Evolutionary conservation across 1,140 invertebrate species (phyloP), one percentile per base, ranked within the genome.

Genomic region (Zaprionus africanus): DNA sequence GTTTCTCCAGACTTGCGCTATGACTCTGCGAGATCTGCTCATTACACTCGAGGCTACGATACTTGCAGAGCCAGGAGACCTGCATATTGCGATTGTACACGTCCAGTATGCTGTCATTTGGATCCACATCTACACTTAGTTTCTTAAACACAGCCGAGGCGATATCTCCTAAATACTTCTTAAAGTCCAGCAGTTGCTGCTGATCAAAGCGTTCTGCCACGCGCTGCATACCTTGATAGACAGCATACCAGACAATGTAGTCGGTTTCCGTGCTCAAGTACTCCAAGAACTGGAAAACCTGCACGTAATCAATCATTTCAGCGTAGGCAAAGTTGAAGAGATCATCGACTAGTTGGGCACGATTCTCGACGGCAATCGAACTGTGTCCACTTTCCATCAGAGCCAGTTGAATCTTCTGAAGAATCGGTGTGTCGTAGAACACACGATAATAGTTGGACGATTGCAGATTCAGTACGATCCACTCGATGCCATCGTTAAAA

Each of bases 291-390:
- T 93, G 62, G 2, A 96, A 87, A 1, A 95, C 92, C 1, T 94
- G 74, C 0, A 78, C 72, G 49, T 95, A 95, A 19, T 93, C 57
- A 19, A 96, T 70, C 17, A 94, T 87, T 31, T 93, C 94, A 56
- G 93, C 94, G 46, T 93, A 92, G 0, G 95, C 95, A 53, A 97
- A 93, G 75, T 95, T 95, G 61, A 96, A 95, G 2, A 95, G 93
- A 91, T 98, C 97, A 79, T 97, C 96, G 1, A 98, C 91, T 1
- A 97, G 92, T 82, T 97, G 96, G 0, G 96, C 96, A 63, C 97
- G 93, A 93, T 97, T 98, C 5, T 96, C 92, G 0, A 94, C 79
- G 54, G 96, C 94, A 68, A 98, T 96, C 2, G 78, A 82, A 2
- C 87, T 76, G 74, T 93, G 94, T 28, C 93, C 77, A 0, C 76